Evolutionary conservation across 2,113 vertebrate genomes (phyloP), one percentile per base, ranked within the genome.

Genomic region (Rhodinocichla rosea): DNA sequence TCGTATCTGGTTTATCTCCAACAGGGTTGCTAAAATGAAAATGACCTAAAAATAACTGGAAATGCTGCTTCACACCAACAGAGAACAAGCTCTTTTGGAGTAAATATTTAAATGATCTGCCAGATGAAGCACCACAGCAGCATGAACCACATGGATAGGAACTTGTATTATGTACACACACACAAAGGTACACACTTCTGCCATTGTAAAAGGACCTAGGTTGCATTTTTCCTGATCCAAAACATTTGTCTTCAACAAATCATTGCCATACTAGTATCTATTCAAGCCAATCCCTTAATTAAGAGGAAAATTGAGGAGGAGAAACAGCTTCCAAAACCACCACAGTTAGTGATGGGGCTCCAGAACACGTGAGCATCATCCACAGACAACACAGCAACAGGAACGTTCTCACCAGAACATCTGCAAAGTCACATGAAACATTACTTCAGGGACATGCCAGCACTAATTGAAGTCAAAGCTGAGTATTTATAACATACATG

Each of bases 41-140:
- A 97, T 95, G 90, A 97, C 97, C 97, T 98, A 97, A 98, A 98
- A 98, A 98, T 98, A 98, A 96, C 97, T 97, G 90, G 96, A 97
- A 98, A 95, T 30, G 47, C 90, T 95, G 96, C 95, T 97, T 98
- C 96, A 97, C 94, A 98, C 96, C 96, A 98, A 92, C 85, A 96
- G 87, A 95, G 97, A 97, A 98, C 91, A 98, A 97, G 96, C 94
- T 96, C 93, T 97, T 97, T 94, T 96, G 93, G 94, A 97, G 92
- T 97, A 97, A 98, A 97, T 97, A 98, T 97, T 98, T 97, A 97
- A 97, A 95, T 83, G 37, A 87, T 93, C 93, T 98, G 97, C 96
- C 97, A 98, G 96, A 97, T 96, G 94, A 97, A 62, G 67, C 94
- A 95, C 95, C 95, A 92, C 79, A 89, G 96, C 91, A 91, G 94